phyloP scores from a whole-genome alignment of 2,888 invertebrate genomes.

The Eledona agricola region DNA sequence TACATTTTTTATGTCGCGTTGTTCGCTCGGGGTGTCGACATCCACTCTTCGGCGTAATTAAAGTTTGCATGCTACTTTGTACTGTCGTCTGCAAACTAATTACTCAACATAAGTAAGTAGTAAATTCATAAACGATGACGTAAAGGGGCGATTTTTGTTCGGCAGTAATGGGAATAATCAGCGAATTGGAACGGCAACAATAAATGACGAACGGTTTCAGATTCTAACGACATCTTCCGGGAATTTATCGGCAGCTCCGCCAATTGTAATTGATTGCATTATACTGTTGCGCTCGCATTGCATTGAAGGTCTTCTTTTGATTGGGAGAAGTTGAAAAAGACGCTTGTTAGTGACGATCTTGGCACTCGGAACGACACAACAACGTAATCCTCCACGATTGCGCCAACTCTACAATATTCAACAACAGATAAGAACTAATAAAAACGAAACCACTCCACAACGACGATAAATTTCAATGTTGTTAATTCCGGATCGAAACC shows the following conservation, averaged over 20 bases:
- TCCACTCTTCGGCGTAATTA: constrained; percentile 10
- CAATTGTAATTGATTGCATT: constrained; percentile 55
- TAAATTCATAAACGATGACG: constrained; percentile 1
- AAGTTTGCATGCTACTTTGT: constrained; percentile 25
- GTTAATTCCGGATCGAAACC: not conserved
- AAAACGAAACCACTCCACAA: constrained; percentile 6
- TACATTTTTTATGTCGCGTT: constrained; percentile 35
- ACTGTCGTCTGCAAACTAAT: too few relatives aligned
- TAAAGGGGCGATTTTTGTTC: constrained; percentile 15
- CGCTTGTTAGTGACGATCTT: constrained; percentile 42
- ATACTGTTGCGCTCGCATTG: constrained; percentile 52
- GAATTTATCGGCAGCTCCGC: constrained; percentile 50
- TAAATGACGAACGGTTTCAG: constrained; percentile 56
- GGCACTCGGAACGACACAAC: constrained; percentile 14
- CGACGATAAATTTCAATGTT: constrained; percentile 1
- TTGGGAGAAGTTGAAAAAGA: constrained; percentile 39
- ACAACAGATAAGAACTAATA: constrained; percentile 6
- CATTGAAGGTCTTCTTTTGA: constrained; percentile 48
- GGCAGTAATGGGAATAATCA: constrained; percentile 47
- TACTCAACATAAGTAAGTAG: too few relatives aligned
- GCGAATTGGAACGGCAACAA: constrained; percentile 48
- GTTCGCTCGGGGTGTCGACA: constrained; percentile 4
- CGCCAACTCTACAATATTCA: constrained; percentile 3
- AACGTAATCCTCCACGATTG: constrained; percentile 22
- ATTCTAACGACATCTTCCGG: constrained; percentile 59